Base-by-base conservation (phyloP, 1,140 invertebrate genomes). In the Calosoma granatense region DNA sequence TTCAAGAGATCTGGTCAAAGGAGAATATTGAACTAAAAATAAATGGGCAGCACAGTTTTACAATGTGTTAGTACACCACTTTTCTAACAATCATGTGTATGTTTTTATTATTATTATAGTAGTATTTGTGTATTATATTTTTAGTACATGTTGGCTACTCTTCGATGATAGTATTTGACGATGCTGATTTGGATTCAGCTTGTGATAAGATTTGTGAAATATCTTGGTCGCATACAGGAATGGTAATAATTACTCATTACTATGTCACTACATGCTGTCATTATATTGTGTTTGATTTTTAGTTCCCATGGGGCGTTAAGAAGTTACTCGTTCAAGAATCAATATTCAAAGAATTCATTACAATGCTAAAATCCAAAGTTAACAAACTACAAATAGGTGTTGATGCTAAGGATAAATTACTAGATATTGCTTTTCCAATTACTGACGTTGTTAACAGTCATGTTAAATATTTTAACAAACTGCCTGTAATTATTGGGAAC, bases 101-200 rank as follows among this genome's bases (percentile, higher is more conserved):
- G n/a, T n/a, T n/a, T n/a, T n/a, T n/a, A n/a, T n/a, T n/a, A n/a
- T n/a, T n/a, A n/a, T n/a, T n/a, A n/a, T n/a, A n/a, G n/a, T n/a
- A n/a, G n/a, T n/a, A n/a, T n/a, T n/a, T 30, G 26, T 14, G 14
- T 30, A 30, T n/a, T 6, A 30, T 30, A 30, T 30, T 30, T 30
- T 30, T 14, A 30, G 26, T 30, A 14, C 26, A 30, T 39, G 26
- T 55, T 47, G 73, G 74, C 30, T 77, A 78, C 60, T 73, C 72
- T 23, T 70, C 75, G 2, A 73, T 80, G 52, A 67, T 81, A 52
- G 72, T 84, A 54, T 81, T 78, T 70, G 79, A 82, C 54, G 69
- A 70, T 52, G 75, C 78, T 19, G 81, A 83, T 70, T 58, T 82
- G 23, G 78, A 82, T 71, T 80, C 79, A 56, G 77, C 80, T 14